Evolutionary conservation across 2,113 vertebrate species (phyloP), one percentile per base, ranked within the genome.

Genomic region (Panthera tigris): DNA sequence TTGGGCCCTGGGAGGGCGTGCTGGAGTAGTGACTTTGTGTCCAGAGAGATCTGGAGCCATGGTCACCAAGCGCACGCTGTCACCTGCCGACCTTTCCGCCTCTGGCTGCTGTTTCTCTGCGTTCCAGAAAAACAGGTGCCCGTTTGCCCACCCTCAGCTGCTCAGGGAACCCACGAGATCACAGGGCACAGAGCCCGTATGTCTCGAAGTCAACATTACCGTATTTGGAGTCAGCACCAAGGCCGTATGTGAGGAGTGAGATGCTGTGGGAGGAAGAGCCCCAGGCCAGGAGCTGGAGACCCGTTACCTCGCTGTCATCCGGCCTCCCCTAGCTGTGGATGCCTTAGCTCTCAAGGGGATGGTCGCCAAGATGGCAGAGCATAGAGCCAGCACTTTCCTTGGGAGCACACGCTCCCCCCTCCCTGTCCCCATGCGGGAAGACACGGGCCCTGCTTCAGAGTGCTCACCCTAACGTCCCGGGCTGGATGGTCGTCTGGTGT

Each of bases 361-460:
- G 94, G 21, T 18, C 29, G 80, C 25, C 25, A 18, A 41, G 91
- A 0, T 4, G 2, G 33, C 21, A 11, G 25, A 39, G 14, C 45
- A 16, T 3, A 11, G 74, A 0, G 21, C 50, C 23, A 7, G 33
- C 50, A 50, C 23, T 9, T 27, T 79, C 23, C 7, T 5, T 1
- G 4, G 61, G 36, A 7, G 39, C 65, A 21, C 4, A 0, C 3
- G 29, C 48, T 57, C 12, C 36, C 1, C 10, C 2, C 65, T 25
- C 48, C 33, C 61, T 0, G 0, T 16, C n/a, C n/a, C 16, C 5
- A 0, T 5, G 27, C 5, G 4, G 69, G 41, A 65, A 31, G 61
- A 15, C 11, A 21, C 15, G 25, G 33, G n/a, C 18, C 15, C 7
- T 3, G 27, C 74, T 41, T 80, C 39, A 5, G 11, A 3, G 29